Percentiles rank a stretch among this genome's conserved stretches.
Evolutionary conservation across 2,888 invertebrate species (phyloP).

Genomic region (Axea sp.): DNA sequence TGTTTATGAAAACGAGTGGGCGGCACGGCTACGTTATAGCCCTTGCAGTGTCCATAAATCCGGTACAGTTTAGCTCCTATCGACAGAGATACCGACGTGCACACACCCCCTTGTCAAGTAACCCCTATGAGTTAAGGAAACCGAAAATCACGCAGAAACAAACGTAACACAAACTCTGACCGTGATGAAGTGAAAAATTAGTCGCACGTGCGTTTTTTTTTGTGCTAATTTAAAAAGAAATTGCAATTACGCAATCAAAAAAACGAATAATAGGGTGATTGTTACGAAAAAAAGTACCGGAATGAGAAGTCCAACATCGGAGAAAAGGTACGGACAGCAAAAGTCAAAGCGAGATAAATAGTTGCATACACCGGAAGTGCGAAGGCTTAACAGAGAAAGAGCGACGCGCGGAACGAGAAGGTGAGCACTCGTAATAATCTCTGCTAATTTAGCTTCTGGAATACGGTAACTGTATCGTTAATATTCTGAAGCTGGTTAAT

Average conservation of each 20-base stretch:
- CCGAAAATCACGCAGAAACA: slow-evolving; percentile 33
- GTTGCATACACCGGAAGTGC: slow-evolving; percentile 62
- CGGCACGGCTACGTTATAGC: slow-evolving; percentile 66
- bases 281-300: slow-evolving; percentile 16
- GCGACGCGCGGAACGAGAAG: slow-evolving; percentile 60
- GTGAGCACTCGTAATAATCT: slow-evolving; percentile 78
- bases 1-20: slow-evolving; percentile 69
- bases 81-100: slow-evolving; percentile 28
- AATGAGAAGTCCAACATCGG: neutral
- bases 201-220: slow-evolving; percentile 9
- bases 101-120: slow-evolving; percentile 38
- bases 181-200: slow-evolving; percentile 34
- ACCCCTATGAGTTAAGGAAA: slow-evolving; percentile 40
- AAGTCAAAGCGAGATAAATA: slow-evolving; percentile 51
- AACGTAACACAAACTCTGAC: slow-evolving; percentile 40
- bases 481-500: slow-evolving; percentile 78
- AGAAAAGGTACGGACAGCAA: slow-evolving; percentile 21
- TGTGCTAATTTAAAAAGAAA: slow-evolving; percentile 39
- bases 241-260: slow-evolving; percentile 48
- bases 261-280: slow-evolving; percentile 27
- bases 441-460: slow-evolving; percentile 78
- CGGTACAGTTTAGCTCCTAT: slow-evolving; percentile 61
- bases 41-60: slow-evolving; percentile 73
- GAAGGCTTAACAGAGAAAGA: slow-evolving; percentile 66
- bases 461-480: slow-evolving; percentile 79